Evolutionary conservation across 2,113 vertebrate species (phyloP).

Genomic region (Ifrita kowaldi): DNA sequence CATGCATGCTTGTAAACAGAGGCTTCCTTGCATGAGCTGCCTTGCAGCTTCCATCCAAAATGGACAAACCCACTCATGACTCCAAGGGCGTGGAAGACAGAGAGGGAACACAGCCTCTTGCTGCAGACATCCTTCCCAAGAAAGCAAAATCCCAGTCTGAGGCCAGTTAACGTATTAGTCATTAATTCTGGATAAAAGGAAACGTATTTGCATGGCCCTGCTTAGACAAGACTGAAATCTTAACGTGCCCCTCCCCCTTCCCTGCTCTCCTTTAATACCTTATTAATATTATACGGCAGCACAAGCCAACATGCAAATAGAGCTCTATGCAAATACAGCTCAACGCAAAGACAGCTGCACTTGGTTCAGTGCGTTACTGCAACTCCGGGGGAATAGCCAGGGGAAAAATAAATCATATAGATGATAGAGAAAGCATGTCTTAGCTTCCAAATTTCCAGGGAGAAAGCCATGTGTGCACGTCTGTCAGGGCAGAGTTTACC

Average conservation of each 20-base stretch:
- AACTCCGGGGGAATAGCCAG: slow-evolving; percentile 24
- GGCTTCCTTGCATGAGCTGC: background rate
- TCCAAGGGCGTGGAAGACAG: background rate
- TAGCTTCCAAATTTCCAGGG: slow-evolving; percentile 15
- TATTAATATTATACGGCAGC: slow-evolving; percentile 37
- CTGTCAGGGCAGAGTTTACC: slow-evolving; percentile 7
- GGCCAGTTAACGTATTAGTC: background rate
- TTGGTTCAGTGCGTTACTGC: background rate
- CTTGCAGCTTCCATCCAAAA: background rate
- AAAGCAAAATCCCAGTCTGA: background rate
- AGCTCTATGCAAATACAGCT: slow-evolving; percentile 32
- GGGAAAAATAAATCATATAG: slow-evolving; percentile 25
- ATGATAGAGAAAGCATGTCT: slow-evolving; percentile 11
- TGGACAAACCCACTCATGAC: background rate
- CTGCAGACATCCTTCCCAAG: background rate
- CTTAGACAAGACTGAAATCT: slow-evolving; percentile 47
- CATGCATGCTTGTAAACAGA: background rate
- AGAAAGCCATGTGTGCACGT: background rate
- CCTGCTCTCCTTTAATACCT: slow-evolving; percentile 33
- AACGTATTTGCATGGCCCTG: slow-evolving; percentile 7
- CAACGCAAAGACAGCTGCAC: slow-evolving; percentile 6
- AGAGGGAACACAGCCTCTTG: background rate
- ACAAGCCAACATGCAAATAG: slow-evolving; percentile 48
- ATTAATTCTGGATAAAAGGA: slow-evolving; percentile 45
- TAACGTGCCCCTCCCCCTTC: background rate